Conservation (phyloP, 1,140 invertebrate species). For the Aphelenchoides avenae region DNA sequence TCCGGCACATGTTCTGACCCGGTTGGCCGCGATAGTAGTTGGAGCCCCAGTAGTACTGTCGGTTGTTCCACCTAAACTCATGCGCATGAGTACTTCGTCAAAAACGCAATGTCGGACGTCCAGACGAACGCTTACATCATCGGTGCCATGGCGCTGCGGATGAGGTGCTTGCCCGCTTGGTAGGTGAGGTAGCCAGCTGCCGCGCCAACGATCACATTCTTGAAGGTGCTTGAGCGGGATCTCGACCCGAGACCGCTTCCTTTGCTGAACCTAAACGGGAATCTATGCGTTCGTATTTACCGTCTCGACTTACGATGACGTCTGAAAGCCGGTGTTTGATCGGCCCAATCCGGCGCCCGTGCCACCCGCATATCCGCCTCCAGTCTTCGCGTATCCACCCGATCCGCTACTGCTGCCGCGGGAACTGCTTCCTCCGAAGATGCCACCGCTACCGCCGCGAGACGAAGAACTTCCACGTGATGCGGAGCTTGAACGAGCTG, state of each 20-base stretch:
- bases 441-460: constrained; percentile 3
- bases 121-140: constrained; percentile 48
- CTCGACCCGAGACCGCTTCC: constrained; percentile 48
- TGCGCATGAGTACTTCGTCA: background rate
- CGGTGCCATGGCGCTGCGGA: constrained; percentile 42
- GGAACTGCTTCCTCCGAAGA: constrained; percentile 9
- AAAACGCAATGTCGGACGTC: constrained; percentile 13
- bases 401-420: constrained; percentile 5
- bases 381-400: constrained; percentile 4
- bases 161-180: constrained; percentile 56
- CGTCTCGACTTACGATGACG: background rate
- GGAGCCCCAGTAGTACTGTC: constrained; percentile 53
- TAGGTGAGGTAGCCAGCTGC: constrained; percentile 58
- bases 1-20: background rate
- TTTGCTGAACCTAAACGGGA: constrained; percentile 25
- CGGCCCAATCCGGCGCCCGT: background rate
- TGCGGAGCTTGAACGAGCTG: constrained; percentile 14
- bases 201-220: constrained; percentile 56
- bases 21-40: constrained; percentile 39
- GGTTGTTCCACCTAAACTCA: constrained; percentile 49
- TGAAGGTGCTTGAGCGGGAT: constrained; percentile 52
- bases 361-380: constrained; percentile 14
- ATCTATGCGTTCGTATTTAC: constrained; percentile 21
- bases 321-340: constrained; percentile 14
- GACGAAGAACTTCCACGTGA: no score